phyloP scores from a whole-genome alignment of 2,113 vertebrate species.

The Sclerurus mexicanus region DNA sequence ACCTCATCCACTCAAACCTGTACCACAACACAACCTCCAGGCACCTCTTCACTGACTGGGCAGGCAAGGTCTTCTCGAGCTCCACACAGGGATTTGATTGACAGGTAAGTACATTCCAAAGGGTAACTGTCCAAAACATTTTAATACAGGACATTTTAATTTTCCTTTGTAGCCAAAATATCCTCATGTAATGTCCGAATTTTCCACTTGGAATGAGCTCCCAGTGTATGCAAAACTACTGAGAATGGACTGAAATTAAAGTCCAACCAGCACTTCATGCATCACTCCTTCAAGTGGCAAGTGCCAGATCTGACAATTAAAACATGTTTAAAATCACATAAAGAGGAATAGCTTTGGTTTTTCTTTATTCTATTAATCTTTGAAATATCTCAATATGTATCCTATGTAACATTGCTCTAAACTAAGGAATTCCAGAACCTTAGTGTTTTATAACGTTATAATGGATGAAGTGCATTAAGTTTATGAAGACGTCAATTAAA shows the following conservation, averaged over 20 bases:
- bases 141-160: background rate
- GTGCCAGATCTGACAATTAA: background rate
- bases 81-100: background rate
- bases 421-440: background rate
- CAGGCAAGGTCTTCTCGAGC: background rate
- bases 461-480: background rate
- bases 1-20: rapidly evolving
- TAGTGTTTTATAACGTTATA: background rate
- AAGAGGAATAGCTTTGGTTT: background rate
- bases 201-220: background rate
- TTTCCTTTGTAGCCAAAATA: background rate
- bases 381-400: background rate
- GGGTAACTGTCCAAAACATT: background rate
- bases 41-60: background rate
- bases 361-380: background rate
- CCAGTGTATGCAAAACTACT: background rate
- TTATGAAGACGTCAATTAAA: background rate
- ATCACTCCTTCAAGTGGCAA: background rate
- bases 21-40: background rate
- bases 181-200: background rate
- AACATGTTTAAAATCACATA: background rate
- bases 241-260: background rate
- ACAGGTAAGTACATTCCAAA: background rate
- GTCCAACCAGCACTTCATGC: background rate
- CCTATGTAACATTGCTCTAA: background rate